Evolutionary conservation across 1,140 invertebrate genomes (phyloP).

Genomic region (Trichogramma pretiosum): DNA sequence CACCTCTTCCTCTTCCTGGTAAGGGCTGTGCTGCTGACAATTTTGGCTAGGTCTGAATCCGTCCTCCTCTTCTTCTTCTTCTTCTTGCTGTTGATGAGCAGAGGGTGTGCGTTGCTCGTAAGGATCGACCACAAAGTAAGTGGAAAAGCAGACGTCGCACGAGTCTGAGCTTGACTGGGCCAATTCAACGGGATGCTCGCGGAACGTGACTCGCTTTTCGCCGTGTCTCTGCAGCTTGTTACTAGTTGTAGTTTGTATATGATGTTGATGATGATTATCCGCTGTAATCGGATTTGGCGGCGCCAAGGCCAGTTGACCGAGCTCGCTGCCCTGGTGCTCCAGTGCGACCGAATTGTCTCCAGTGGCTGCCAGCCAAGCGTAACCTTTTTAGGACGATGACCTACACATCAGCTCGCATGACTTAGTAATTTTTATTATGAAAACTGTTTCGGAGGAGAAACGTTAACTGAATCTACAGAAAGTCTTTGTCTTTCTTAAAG

Average conservation of each 20-base stretch:
- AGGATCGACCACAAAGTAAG: slow-evolving; percentile 1
- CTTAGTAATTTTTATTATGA: too few species aligned
- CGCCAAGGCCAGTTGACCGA: slow-evolving; percentile 7
- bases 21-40: neutral
- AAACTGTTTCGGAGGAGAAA: too few species aligned
- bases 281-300: neutral
- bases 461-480: too few species aligned
- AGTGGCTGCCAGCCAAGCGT: neutral
- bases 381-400: too few species aligned
- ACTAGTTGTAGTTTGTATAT: too few species aligned
- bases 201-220: slow-evolving; percentile 17
- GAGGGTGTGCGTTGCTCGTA: neutral
- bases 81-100: slow-evolving; percentile 1
- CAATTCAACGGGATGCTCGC: slow-evolving; percentile 11
- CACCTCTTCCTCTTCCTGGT: neutral
- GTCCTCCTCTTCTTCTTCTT: slow-evolving; percentile 1
- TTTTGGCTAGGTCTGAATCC: neutral
- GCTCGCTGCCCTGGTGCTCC: slow-evolving; percentile 13
- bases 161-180: neutral
- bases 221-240: slow-evolving; percentile 4
- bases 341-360: neutral
- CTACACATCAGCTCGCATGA: too few species aligned
- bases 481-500: too few species aligned
- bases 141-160: slow-evolving; percentile 11
- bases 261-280: too few species aligned